Conservation (phyloP, 2,113 vertebrate species). For the Microcebus tavaratra region DNA sequence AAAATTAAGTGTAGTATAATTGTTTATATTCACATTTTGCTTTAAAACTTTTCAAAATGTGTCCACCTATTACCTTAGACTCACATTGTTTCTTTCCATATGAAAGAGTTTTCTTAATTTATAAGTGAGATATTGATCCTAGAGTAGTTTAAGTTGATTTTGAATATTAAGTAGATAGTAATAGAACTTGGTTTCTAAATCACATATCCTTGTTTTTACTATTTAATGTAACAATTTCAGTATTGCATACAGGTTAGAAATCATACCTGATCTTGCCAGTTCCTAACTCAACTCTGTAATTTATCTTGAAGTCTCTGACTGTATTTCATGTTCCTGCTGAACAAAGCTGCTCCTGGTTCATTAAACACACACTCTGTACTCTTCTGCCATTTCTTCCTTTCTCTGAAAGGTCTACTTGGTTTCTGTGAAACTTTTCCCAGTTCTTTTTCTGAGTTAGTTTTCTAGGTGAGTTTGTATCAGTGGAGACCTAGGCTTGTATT, state of each 20-base stretch:
- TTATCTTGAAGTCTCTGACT: background rate
- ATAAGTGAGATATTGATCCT: background rate
- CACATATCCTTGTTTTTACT: background rate
- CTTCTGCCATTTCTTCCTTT: background rate
- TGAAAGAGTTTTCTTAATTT: constrained; percentile 13
- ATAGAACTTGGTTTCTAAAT: constrained; percentile 22
- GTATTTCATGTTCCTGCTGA: constrained; percentile 6
- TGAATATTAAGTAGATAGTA: background rate
- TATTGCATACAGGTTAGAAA: background rate
- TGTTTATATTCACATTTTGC: background rate
- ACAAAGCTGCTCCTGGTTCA: background rate
- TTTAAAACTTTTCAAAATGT: background rate
- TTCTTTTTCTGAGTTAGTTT: constrained; percentile 14
- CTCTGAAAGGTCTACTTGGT: background rate
- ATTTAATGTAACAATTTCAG: constrained; percentile 18
- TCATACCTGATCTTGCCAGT: constrained; percentile 27
- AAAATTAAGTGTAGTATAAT: background rate
- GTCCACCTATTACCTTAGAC: background rate
- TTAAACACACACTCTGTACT: background rate
- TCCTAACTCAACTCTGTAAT: background rate
- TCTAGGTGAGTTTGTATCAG: background rate
- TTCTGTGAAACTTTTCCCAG: background rate
- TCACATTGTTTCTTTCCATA: background rate
- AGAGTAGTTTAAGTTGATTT: constrained; percentile 2
- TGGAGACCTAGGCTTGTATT: background rate